These are phyloP conservation scores for Strongylocentrotus purpuratus DNA, from an alignment of 35 echinoderm and acorn worm genomes.

Conservation along the genomic window DNA sequence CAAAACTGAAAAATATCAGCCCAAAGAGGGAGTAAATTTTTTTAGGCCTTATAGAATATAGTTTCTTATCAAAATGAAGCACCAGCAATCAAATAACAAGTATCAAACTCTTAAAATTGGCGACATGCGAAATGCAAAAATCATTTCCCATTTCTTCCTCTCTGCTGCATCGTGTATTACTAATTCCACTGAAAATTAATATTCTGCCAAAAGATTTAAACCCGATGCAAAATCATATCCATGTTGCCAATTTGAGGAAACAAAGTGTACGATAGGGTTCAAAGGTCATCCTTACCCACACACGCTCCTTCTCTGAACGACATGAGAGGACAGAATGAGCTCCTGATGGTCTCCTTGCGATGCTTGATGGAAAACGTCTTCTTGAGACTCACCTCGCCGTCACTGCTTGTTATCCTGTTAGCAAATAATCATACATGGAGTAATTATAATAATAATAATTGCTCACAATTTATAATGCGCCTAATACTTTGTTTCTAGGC, in stretches of 20 bases:
- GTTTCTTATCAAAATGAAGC: too few species aligned
- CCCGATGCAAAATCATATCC: too few species aligned
- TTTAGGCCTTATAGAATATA: too few species aligned
- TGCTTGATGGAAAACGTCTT: conserved; percentile 95
- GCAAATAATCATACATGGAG: background rate
- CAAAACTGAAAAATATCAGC: too few species aligned
- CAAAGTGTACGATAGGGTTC: background rate
- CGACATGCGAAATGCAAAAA: too few species aligned
- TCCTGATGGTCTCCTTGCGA: conserved; percentile 72
- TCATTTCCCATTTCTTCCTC: too few species aligned
- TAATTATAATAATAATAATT: too few species aligned
- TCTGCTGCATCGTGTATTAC: background rate
- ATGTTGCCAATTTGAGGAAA: background rate
- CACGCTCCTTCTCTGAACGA: conserved; percentile 98
- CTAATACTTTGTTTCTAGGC: too few species aligned
- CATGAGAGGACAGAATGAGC: conserved; percentile 96
- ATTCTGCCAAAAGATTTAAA: background rate
- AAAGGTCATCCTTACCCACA: conserved; percentile 64
- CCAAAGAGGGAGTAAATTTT: too few species aligned
- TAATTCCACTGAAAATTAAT: background rate
- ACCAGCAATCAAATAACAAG: too few species aligned
- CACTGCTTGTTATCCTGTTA: conserved; percentile 69
- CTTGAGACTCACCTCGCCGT: conserved; percentile 74
- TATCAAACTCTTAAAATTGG: too few species aligned
- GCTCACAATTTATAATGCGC: too few species aligned